Evolutionary conservation across 2,113 vertebrate genomes (phyloP), one percentile per base, ranked within the genome.

Genomic region (Chrysemys picta): DNA sequence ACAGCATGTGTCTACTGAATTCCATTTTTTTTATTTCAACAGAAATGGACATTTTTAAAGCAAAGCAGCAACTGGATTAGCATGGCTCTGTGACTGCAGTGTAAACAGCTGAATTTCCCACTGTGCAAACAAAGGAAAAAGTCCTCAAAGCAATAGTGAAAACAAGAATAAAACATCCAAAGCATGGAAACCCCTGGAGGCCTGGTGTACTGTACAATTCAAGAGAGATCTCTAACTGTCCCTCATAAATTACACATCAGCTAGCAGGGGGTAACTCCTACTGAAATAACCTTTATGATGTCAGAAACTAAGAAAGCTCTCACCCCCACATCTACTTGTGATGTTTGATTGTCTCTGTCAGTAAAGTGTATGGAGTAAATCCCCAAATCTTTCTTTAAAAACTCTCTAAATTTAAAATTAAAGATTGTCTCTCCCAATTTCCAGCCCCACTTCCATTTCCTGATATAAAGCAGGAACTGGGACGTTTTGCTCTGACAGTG

Each of bases 1-100:
- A 96, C 96, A 97, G 94, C 53, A 86, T 94, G 85, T 94, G 93
- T 93, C 93, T 88, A 69, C 8, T 91, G 88, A 96, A 94, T 47
- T 92, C 38, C 80, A 12, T 45, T 54, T 80, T 92, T 90, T 13
- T 69, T 42, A 21, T 93, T 91, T 91, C 72, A 88, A 72, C 35
- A 96, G 80, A 38, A 62, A 2, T 22, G 35, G 49, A 81, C 2
- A 16, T 80, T 89, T 22, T 93, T 75, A 79, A 91, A 85, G 62
- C 82, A 88, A 85, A 93, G 29, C 87, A 89, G 35, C 89, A 89
- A 69, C 17, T 82, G 25, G 8, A 31, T 56, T 78, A 85, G n/a
- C 45, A 35, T 4, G 80, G 4, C 42, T 86, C 85, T 45, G n/a
- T n/a, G 25, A 82, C 85, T 94, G 27, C 56, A 49, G 10, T 29